These are phyloP conservation scores for Drosophila greeni DNA, from an alignment of 2,888 invertebrate species.

Conservation along the genomic window DNA sequence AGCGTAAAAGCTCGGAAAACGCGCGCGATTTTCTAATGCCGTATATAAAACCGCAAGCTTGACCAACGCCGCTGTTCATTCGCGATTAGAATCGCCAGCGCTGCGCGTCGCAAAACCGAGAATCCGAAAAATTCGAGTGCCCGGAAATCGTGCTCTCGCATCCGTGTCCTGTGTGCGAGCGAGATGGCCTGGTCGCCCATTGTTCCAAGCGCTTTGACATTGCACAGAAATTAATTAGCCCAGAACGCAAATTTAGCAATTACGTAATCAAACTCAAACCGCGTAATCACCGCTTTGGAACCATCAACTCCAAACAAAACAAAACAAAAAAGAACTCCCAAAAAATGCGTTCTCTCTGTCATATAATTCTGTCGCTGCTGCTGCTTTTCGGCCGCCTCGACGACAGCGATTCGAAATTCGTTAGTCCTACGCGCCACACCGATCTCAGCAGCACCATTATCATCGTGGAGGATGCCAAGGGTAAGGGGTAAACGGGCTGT, in stretches of 20 bases:
- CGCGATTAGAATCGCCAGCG: slow-evolving; percentile 63
- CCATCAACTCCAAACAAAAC: slow-evolving; percentile 8
- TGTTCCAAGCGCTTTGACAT: slow-evolving; percentile 35
- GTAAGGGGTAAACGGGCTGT: slow-evolving; percentile 56
- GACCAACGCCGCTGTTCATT: slow-evolving; percentile 65
- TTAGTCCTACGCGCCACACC: slow-evolving; percentile 64
- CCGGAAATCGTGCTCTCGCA: slow-evolving; percentile 35
- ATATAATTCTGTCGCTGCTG: slow-evolving; percentile 4
- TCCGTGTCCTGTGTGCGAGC: slow-evolving; percentile 34
- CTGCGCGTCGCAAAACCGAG: slow-evolving; percentile 50
- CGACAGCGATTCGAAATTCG: slow-evolving; percentile 55
- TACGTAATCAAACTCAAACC: slow-evolving; percentile 64
- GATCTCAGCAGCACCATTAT: slow-evolving; percentile 77
- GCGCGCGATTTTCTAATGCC: slow-evolving; percentile 58
- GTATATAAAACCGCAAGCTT: slow-evolving; percentile 76
- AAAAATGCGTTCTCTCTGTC: slow-evolving; percentile 7
- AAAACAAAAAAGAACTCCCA: background rate
- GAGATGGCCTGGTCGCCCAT: slow-evolving; percentile 21
- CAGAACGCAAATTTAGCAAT: slow-evolving; percentile 44
- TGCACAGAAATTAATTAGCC: slow-evolving; percentile 39
- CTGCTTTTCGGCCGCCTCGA: slow-evolving; percentile 26
- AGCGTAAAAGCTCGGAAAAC: slow-evolving; percentile 40
- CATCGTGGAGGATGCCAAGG: slow-evolving; percentile 79
- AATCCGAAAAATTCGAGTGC: background rate
- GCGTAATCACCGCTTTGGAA: slow-evolving; percentile 23